Percentiles rank a stretch among this genome's conserved stretches.
Evolutionary conservation across 2,113 vertebrate species (phyloP).

Genomic region (Hypocryptadius cinnamomeus): DNA sequence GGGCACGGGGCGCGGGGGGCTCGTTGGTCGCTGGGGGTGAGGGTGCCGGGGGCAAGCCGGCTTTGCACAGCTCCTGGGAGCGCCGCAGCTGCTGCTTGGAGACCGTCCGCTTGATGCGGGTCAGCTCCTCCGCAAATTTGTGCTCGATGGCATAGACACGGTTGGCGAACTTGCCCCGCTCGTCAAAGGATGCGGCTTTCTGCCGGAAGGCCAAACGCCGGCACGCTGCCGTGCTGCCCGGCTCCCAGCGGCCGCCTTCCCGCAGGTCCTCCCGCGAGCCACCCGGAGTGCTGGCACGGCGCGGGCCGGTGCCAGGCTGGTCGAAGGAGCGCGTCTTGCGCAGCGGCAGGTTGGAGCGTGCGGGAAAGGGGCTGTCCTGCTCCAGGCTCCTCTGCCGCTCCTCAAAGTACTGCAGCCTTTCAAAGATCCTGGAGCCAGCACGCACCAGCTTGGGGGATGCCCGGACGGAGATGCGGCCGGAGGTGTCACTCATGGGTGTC

Average conservation of each 20-base stretch:
- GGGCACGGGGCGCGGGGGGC: constrained; percentile 11
- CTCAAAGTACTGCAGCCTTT: constrained; percentile 89
- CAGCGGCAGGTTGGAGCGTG: constrained; percentile 84
- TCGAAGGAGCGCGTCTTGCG: constrained; percentile 88
- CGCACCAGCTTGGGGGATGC: constrained; percentile 90
- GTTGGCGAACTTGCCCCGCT: constrained; percentile 80
- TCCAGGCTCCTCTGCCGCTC: constrained; percentile 88
- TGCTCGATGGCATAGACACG: constrained; percentile 88
- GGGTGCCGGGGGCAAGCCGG: constrained; percentile 60
- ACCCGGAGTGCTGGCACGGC: constrained; percentile 69
- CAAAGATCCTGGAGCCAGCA: constrained; percentile 87
- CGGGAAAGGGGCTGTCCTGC: constrained; percentile 79
- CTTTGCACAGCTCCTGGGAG: constrained; percentile 75
- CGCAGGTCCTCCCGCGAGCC: constrained; percentile 83
- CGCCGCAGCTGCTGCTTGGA: constrained; percentile 75
- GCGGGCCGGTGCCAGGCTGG: constrained; percentile 70
- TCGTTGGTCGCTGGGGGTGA: constrained; percentile 63
- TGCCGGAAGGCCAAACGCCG: constrained; percentile 85
- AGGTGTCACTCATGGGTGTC: constrained; percentile 84
- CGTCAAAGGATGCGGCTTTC: constrained; percentile 90
- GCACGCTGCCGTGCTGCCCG: constrained; percentile 66
- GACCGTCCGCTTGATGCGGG: constrained; percentile 87
- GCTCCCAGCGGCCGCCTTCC: constrained; percentile 73
- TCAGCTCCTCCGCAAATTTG: constrained; percentile 91
- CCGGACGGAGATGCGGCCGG: constrained; percentile 79